Percentiles rank a stretch among this genome's conserved stretches.
Conservation (phyloP, 2,888 invertebrate species). For the Platycheirus albimanus region DNA sequence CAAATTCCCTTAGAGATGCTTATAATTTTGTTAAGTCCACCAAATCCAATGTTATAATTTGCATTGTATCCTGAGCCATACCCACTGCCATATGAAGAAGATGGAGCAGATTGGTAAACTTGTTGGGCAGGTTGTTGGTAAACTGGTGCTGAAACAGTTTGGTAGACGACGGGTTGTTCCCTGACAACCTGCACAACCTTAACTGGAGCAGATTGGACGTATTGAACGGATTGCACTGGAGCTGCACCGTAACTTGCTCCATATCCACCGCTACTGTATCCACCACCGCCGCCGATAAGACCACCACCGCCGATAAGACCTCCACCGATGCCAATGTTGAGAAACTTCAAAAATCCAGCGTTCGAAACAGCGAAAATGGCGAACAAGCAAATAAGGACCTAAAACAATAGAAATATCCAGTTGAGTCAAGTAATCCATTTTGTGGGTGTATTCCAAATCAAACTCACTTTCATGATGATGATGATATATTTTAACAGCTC, state of each 20-base stretch:
- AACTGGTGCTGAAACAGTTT: conserved; percentile 14
- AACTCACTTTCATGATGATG: background rate
- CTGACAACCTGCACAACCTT: background rate
- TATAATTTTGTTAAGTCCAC: too few species aligned
- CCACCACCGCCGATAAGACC: background rate
- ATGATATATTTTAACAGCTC: too few species aligned
- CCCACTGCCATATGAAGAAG: background rate
- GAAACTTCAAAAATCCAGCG: conserved; percentile 36
- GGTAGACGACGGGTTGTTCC: conserved; percentile 2
- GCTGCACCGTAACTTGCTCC: background rate
- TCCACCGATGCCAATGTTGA: conserved; percentile 15
- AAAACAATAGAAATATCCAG: conserved; percentile 6
- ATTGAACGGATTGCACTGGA: background rate
- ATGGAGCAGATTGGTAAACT: background rate
- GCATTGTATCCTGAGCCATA: background rate
- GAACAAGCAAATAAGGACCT: conserved; percentile 52
- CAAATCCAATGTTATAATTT: too few species aligned
- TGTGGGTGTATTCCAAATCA: background rate
- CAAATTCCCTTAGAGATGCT: too few species aligned
- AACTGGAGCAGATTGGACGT: background rate
- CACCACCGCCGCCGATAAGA: background rate
- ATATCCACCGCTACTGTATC: background rate
- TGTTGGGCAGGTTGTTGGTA: background rate
- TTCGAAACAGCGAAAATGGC: conserved; percentile 47
- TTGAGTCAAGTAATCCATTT: background rate